These are phyloP conservation scores for Molothrus ater DNA, from an alignment of 2,797 vertebrate genomes.

Conservation along the genomic window DNA sequence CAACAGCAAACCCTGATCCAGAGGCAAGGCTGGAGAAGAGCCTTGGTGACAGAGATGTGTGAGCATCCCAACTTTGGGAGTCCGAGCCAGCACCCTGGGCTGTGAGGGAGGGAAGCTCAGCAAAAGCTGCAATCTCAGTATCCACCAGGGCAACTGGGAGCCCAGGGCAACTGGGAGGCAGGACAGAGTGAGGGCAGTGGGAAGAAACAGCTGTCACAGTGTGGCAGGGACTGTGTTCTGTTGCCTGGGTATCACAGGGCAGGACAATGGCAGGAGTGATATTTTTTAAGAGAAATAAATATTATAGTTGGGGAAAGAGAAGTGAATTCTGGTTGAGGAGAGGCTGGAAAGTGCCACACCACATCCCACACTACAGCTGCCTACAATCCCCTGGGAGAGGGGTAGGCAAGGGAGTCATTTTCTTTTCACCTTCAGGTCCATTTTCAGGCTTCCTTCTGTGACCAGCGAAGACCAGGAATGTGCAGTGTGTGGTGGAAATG, in stretches of 20 bases:
- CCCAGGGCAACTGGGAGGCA: neutral
- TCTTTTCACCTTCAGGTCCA: neutral
- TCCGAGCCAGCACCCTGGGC: fast-evolving
- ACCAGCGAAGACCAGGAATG: neutral
- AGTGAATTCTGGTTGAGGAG: neutral
- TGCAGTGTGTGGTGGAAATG: neutral
- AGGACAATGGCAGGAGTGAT: neutral
- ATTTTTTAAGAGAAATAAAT: neutral
- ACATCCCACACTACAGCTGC: neutral
- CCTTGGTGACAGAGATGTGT: neutral
- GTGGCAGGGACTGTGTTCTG: neutral
- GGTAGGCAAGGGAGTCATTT: neutral
- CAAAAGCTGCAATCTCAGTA: neutral
- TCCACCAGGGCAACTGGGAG: neutral
- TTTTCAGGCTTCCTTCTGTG: neutral
- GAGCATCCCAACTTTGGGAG: neutral
- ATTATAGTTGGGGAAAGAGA: neutral
- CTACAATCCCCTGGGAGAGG: neutral
- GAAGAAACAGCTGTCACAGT: neutral
- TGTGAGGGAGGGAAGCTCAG: neutral
- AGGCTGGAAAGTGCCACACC: neutral
- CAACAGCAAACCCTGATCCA: neutral
- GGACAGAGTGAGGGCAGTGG: neutral
- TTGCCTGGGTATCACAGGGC: neutral
- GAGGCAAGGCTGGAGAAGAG: neutral